These are phyloP conservation scores for Formica selysi DNA, from an alignment of 1,140 invertebrate species.

Conservation along the genomic window DNA sequence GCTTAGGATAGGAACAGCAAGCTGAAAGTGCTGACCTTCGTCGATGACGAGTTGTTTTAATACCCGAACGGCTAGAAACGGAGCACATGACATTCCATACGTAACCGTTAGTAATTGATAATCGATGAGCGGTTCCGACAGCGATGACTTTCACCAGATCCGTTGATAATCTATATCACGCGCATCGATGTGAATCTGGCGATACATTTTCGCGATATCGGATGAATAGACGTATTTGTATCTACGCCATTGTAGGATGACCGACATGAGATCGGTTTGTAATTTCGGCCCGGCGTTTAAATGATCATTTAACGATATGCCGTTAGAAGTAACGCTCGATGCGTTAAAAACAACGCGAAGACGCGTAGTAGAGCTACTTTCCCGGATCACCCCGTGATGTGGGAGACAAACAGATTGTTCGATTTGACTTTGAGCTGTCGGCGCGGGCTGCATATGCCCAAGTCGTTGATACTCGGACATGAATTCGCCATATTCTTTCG, in stretches of 20 bases:
- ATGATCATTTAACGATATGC: neutral
- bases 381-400: neutral
- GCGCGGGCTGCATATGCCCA: neutral
- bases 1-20: neutral
- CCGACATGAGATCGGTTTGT: neutral
- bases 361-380: neutral
- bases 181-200: conserved; percentile 62
- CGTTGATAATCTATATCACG: neutral
- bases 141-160: neutral
- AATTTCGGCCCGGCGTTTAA: neutral
- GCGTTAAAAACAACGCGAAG: neutral
- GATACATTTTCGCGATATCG: conserved; percentile 69
- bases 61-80: neutral
- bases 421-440: neutral
- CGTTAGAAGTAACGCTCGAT: neutral
- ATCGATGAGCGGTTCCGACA: no score
- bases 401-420: neutral
- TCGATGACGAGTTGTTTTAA: neutral
- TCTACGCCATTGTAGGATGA: conserved; percentile 70
- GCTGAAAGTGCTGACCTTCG: neutral
- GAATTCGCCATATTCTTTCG: neutral
- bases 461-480: neutral
- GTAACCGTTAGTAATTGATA: neutral
- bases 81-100: neutral
- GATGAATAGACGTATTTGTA: conserved; percentile 75